A percentile compares a stretch with the other conserved stretches of the same genome.
phyloP scores from a whole-genome alignment of 2,797 vertebrate species.

The Rhyacichthys aspro region DNA sequence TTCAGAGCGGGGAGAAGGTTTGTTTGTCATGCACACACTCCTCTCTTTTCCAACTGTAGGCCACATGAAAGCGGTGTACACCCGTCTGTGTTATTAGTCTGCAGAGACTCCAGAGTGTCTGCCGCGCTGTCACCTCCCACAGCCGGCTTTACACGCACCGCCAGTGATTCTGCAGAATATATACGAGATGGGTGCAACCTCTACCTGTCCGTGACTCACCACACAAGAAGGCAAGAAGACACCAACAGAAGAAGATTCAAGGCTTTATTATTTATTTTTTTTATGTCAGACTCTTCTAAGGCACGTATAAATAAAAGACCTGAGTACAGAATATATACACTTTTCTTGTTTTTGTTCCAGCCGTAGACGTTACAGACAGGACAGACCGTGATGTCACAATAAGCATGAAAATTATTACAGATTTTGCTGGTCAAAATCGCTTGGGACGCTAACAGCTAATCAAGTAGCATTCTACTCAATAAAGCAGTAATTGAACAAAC shows the following conservation, averaged over 20 bases:
- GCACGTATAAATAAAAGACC: constrained; percentile 8
- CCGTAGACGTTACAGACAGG: neutral
- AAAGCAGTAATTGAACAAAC: no score
- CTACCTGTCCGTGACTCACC: constrained; percentile 51
- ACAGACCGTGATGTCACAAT: no score
- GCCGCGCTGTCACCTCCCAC: constrained; percentile 80
- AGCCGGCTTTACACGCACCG: constrained; percentile 77
- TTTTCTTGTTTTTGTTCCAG: neutral
- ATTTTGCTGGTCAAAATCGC: no score
- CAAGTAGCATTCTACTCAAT: no score
- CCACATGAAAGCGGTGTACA: constrained; percentile 68
- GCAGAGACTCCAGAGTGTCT: constrained; percentile 88
- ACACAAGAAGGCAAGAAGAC: constrained; percentile 15
- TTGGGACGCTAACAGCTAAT: no score
- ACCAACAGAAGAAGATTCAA: neutral
- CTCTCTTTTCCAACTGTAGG: constrained; percentile 50
- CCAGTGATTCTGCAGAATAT: constrained; percentile 29
- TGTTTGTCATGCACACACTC: constrained; percentile 49
- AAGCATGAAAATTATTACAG: no score
- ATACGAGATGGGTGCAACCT: constrained; percentile 4
- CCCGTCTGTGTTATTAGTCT: constrained; percentile 84
- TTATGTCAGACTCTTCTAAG: neutral
- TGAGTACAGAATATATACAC: neutral
- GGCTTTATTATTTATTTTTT: constrained; percentile 1
- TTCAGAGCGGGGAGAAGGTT: constrained; percentile 29